Evolutionary conservation across 2,888 invertebrate genomes (phyloP), one percentile per base, ranked within the genome.

Genomic region (Macrophya annulata): DNA sequence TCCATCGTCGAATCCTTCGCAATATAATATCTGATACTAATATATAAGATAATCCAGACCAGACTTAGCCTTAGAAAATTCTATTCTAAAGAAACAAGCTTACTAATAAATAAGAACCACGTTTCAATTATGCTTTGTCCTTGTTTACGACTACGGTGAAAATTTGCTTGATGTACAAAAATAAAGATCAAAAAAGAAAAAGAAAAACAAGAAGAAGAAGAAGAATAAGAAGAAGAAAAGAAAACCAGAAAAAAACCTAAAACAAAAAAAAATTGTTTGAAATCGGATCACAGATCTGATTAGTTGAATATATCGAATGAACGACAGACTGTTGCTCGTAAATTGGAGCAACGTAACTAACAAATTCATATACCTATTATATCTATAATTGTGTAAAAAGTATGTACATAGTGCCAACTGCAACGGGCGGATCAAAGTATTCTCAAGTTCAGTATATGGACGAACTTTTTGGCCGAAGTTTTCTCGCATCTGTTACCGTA

Each of bases 391-490:
- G 8, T 15, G 21, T 62, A 21, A 62, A 43, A 81, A 43, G 59
- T 40, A 10, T 45, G 8, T n/a, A 45, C 21, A 21, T 31, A 40
- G 81, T 62, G 62, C 62, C 81, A 81, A 81, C 21, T 21, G 81
- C 81, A 81, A 81, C 21, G 43, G 81, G 81, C 37, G 81, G 81
- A 81, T 59, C 21, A 62, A 81, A 81, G 81, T 81, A 81, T 81
- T 81, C 43, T 81, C 81, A 81, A 81, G 81, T 62, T 81, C 62
- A 8, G 62, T 25, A 62, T 43, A 31, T 31, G 37, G 43, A 40
- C 40, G 21, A 81, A 43, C 62, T 81, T 81, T 31, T 81, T 12
- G 81, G n/a, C 43, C 37, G 51, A 59, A n/a, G 40, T 55, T 55
- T 21, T 79, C 81, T 0, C 21, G 4, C 45, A 12, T 45, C 12